Evolutionary conservation across 2,113 vertebrate species (phyloP), one percentile per base, ranked within the genome.

Genomic region (Melozone crissalis): DNA sequence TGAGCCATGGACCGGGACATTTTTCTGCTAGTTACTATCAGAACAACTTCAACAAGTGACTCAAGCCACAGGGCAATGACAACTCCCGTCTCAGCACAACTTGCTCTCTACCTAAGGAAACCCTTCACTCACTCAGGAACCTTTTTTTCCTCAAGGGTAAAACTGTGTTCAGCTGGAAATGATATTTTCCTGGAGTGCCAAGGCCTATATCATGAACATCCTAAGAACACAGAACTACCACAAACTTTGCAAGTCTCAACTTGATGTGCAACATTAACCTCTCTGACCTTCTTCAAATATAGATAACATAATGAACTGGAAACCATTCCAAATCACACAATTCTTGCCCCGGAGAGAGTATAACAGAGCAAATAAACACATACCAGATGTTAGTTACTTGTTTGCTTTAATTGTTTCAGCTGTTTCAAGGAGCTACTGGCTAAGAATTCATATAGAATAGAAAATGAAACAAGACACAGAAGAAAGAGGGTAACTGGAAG

Each of bases 351-450:
- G 49, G 41, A 84, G 74, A 90, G 52, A 87, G 49, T 55, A 72
- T 51, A 84, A 65, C 61, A 90, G 47, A 84, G 62, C 72, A 91
- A 79, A 80, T 57, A 95, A 96, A 95, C 58, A 58, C 62, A 82
- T 46, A 89, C 47, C 91, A 96, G 95, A 95, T 96, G 93, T 94
- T 84, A 87, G 69, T 87, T 78, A 89, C 44, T 91, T 75, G 37
- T 62, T 91, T 89, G 44, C 28, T 87, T 91, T 94, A 94, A 96
- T 94, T 94, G 77, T 23, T 91, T 91, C 67, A 73, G 74, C 81
- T 69, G 52, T 72, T 92, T 79, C 74, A 92, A 51, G 41, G 62
- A 84, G 73, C 91, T 96, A 95, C 84, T 79, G 89, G 58, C 33
- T 84, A 87, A 68, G 54, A 89, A 89, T 31, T 62, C 58, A 61